These are phyloP conservation scores for silkworm (Bombyx mori) DNA, from an alignment of 1,140 invertebrate genomes.

Conservation along the genomic window ASM3026992v2 NC_085132.1:7361001-7361500, in stretches of 20 bases:
- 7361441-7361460: conserved; percentile 62
- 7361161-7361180: too few relatives aligned
- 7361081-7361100: too few relatives aligned
- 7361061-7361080: too few relatives aligned
- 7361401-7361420: conserved; percentile 55
- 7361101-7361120: too few relatives aligned
- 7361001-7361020: too few relatives aligned
- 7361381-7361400: conserved; percentile 68
- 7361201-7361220: conserved; percentile 15
- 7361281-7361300: conserved; percentile 72
- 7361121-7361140: too few relatives aligned
- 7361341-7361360: conserved; percentile 64
- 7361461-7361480: conserved; percentile 69
- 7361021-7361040: too few relatives aligned
- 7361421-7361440: conserved; percentile 57
- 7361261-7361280: conserved; percentile 71
- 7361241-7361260: conserved; percentile 26
- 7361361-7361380: conserved; percentile 54
- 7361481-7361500: conserved; percentile 69
- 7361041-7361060: too few relatives aligned
- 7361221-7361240: conserved; percentile 6
- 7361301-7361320: conserved; percentile 55
- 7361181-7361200: neutral
- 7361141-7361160: too few relatives aligned
- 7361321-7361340: conserved; percentile 60